Evolutionary conservation across 2,888 invertebrate genomes (phyloP).

Genomic region (Congeria kusceri): DNA sequence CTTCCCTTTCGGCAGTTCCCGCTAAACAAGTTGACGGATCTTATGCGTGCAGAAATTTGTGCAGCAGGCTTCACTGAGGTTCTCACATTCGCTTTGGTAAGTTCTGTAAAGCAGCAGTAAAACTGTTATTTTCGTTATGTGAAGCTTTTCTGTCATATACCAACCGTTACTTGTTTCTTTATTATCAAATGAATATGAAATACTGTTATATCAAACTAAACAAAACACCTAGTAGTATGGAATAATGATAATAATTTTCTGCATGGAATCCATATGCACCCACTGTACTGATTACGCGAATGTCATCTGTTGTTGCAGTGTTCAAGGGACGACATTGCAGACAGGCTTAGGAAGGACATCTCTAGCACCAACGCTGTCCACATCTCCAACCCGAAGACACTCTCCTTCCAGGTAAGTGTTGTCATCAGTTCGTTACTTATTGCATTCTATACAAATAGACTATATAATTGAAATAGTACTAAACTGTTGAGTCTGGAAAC

Average conservation of each 20-base stretch:
- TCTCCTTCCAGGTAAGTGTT: slow-evolving; percentile 95
- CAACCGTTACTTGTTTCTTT: too few relatives aligned
- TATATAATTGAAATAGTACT: too few relatives aligned
- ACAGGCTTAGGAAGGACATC: slow-evolving; percentile 92
- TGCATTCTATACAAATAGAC: too few relatives aligned
- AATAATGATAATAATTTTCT: too few relatives aligned
- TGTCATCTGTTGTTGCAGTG: too few relatives aligned
- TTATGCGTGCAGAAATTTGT: slow-evolving; percentile 93
- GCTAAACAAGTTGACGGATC: slow-evolving; percentile 96
- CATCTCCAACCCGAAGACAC: slow-evolving; percentile 98
- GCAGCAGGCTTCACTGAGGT: slow-evolving; percentile 98
- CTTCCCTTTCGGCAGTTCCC: slow-evolving; percentile 88
- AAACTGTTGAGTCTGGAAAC: too few relatives aligned
- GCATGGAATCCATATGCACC: too few relatives aligned
- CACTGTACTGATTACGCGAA: not conserved
- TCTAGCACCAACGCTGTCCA: slow-evolving; percentile 93
- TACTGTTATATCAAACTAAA: too few relatives aligned
- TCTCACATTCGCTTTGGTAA: slow-evolving; percentile 91
- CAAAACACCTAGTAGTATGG: too few relatives aligned
- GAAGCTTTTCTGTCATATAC: too few relatives aligned
- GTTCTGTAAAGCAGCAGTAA: slow-evolving; percentile 35
- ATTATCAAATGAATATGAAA: too few relatives aligned
- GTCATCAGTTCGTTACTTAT: too few relatives aligned
- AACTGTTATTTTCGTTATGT: not conserved
- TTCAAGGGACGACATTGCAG: slow-evolving; percentile 95